phyloP scores from a whole-genome alignment of 2,113 vertebrate genomes.

The Pterocles burchelli region DNA sequence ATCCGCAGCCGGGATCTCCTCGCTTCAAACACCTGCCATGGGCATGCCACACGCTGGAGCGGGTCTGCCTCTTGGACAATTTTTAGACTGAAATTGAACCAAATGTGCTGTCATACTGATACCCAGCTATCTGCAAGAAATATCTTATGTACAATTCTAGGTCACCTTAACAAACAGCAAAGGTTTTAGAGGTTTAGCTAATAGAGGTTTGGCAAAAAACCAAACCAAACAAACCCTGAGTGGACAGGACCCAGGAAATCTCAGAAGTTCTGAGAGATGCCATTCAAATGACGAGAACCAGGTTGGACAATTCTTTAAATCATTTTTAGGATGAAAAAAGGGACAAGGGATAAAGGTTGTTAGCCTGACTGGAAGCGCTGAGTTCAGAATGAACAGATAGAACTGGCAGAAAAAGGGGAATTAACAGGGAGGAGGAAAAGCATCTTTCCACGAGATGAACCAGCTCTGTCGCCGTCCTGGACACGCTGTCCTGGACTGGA shows the following conservation, averaged over 20 bases:
- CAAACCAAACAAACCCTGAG: not conserved
- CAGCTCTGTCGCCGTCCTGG: accelerated
- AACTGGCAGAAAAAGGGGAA: not conserved
- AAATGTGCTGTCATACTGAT: not conserved
- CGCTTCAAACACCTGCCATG: accelerated
- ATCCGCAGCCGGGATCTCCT: not conserved
- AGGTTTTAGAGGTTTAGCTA: not conserved
- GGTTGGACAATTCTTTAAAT: accelerated
- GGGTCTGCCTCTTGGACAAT: accelerated
- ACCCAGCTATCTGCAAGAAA: not conserved
- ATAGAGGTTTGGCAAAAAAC: not conserved
- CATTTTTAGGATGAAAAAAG: not conserved
- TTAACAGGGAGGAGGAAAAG: not conserved
- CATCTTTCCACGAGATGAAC: accelerated
- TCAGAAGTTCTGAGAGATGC: not conserved
- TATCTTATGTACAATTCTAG: not conserved
- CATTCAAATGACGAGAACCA: accelerated
- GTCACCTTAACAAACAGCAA: not conserved
- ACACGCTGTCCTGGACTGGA: accelerated
- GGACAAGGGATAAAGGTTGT: not conserved
- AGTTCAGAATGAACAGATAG: not conserved
- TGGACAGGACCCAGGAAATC: not conserved
- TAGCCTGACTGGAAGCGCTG: accelerated
- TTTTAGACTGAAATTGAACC: not conserved
- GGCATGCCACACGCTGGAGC: accelerated